These are phyloP conservation scores for Sula dactylatra DNA, from an alignment of 2,113 vertebrate genomes.

Conservation along the genomic window DNA sequence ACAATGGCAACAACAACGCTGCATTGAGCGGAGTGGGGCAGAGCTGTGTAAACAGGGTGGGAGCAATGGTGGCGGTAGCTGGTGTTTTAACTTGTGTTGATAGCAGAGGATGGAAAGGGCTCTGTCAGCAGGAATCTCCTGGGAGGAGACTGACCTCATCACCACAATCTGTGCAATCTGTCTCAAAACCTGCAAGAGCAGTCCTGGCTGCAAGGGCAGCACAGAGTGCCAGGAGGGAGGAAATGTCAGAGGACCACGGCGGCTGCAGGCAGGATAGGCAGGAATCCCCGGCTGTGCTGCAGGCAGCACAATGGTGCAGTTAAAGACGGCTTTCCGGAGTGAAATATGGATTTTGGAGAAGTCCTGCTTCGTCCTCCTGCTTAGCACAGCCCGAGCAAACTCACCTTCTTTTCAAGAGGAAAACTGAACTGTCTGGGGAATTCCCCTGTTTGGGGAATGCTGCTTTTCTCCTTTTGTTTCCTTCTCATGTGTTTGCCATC, in stretches of 20 bases:
- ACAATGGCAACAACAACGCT: not conserved
- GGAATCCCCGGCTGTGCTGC: not conserved
- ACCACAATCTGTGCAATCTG: not conserved
- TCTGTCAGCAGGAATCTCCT: not conserved
- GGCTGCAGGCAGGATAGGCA: not conserved
- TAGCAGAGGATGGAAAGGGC: not conserved
- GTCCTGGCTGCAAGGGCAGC: not conserved
- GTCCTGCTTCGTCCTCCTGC: not conserved
- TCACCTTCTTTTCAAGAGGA: not conserved
- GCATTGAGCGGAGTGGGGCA: not conserved
- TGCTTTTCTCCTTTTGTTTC: not conserved
- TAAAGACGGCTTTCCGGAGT: not conserved
- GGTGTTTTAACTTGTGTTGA: not conserved
- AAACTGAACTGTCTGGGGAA: not conserved
- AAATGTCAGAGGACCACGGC: not conserved
- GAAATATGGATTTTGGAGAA: accelerated
- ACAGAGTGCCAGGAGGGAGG: not conserved
- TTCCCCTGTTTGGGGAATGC: not conserved
- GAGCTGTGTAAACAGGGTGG: not conserved
- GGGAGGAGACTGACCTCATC: not conserved
- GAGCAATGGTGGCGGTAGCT: not conserved
- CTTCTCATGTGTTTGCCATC: not conserved
- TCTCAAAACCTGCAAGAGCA: not conserved
- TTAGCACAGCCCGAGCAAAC: not conserved
- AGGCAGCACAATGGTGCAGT: accelerated